A percentile compares a stretch with the other conserved stretches of the same genome.
These are phyloP conservation scores for Eupeodes corollae DNA, from an alignment of 1,140 invertebrate genomes.

Conservation along the genomic window DNA sequence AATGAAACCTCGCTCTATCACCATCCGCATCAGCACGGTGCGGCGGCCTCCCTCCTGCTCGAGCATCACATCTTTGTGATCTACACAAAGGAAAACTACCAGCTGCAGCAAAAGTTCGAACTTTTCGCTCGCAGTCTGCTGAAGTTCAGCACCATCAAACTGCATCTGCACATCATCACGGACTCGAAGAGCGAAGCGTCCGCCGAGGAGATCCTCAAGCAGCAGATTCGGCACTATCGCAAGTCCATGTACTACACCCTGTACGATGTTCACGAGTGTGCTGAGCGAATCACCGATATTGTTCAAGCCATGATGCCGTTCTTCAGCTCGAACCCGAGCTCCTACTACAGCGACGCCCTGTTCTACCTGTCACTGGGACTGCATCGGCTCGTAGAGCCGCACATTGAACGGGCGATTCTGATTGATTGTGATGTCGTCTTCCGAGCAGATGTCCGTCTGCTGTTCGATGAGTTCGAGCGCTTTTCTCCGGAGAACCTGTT, in stretches of 20 bases:
- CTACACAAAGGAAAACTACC: constrained; percentile 40
- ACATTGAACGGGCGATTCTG: constrained; percentile 54
- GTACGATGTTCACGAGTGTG: constrained; percentile 53
- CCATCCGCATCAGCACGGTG: no score
- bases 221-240: constrained; percentile 37
- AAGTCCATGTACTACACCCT: constrained; percentile 39
- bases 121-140: constrained; percentile 48
- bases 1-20: no score
- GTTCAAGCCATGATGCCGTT: constrained; percentile 57
- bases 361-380: constrained; percentile 72
- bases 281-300: constrained; percentile 49
- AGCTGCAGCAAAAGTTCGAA: constrained; percentile 47
- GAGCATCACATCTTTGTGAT: constrained; percentile 23
- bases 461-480: constrained; percentile 55
- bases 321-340: constrained; percentile 65
- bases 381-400: constrained; percentile 53
- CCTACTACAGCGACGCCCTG: constrained; percentile 71
- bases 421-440: constrained; percentile 74
- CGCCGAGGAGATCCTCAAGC: constrained; percentile 43
- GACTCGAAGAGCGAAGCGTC: constrained; percentile 51
- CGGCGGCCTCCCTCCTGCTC: no score
- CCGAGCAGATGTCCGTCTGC: constrained; percentile 51
- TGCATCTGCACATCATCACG: constrained; percentile 56
- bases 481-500: constrained; percentile 47
- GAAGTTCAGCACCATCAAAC: constrained; percentile 37